Evolutionary conservation across 2,888 invertebrate genomes (phyloP).

Genomic region (Leptogaster cylindrica): DNA sequence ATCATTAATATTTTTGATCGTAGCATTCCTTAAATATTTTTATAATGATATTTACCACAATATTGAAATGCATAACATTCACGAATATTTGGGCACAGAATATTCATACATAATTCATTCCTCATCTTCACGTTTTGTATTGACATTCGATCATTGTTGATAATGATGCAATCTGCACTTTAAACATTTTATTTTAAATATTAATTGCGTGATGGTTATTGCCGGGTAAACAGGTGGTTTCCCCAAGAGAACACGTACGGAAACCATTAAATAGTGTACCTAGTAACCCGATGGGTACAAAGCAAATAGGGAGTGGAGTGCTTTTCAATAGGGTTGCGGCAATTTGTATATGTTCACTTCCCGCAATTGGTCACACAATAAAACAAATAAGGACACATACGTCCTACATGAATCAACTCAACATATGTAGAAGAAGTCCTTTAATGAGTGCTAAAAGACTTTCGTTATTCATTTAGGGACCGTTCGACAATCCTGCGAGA

Average conservation of each 20-base stretch:
- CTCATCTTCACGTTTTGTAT: too few relatives aligned
- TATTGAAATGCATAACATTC: too few relatives aligned
- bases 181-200: too few relatives aligned
- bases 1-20: too few relatives aligned
- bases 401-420: constrained; percentile 24
- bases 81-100: too few relatives aligned
- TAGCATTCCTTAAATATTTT: too few relatives aligned
- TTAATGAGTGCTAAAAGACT: constrained; percentile 10
- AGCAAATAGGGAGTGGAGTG: background rate
- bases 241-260: background rate
- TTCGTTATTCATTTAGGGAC: background rate
- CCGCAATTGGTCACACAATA: constrained; percentile 13
- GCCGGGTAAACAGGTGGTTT: constrained; percentile 16
- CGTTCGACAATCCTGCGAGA: background rate
- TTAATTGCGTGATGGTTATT: too few relatives aligned
- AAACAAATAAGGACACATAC: background rate
- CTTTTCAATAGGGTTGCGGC: constrained; percentile 11
- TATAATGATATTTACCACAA: too few relatives aligned
- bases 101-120: too few relatives aligned
- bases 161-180: too few relatives aligned
- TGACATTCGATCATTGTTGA: too few relatives aligned
- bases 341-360: background rate
- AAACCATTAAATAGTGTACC: background rate
- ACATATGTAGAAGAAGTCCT: constrained; percentile 13
- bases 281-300: constrained; percentile 12